These are phyloP conservation scores for Syngnathus acus DNA, from an alignment of 2,797 vertebrate genomes.

Conservation along the genomic window DNA sequence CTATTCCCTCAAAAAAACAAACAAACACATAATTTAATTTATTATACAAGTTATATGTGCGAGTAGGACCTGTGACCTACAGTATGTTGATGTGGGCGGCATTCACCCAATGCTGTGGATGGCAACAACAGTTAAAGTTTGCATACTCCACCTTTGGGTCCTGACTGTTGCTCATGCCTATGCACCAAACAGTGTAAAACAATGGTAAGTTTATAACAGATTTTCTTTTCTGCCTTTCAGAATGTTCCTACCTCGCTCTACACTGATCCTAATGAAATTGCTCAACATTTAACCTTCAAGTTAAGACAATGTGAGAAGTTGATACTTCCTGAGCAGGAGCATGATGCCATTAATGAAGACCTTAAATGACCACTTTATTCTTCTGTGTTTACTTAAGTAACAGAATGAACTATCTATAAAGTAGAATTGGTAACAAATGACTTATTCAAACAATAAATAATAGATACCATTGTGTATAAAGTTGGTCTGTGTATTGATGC, in stretches of 20 bases:
- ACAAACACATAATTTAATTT: too few relatives aligned
- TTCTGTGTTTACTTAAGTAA: not conserved
- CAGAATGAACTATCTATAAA: constrained; percentile 6
- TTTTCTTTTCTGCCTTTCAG: constrained; percentile 48
- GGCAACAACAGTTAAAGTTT: too few relatives aligned
- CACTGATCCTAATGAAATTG: constrained; percentile 93
- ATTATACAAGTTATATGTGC: too few relatives aligned
- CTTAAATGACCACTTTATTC: constrained; percentile 10
- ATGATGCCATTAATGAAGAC: constrained; percentile 23
- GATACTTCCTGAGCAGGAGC: constrained; percentile 49
- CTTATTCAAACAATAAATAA: not conserved
- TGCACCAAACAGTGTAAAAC: not conserved
- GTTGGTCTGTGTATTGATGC: not conserved
- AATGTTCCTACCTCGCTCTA: constrained; percentile 79
- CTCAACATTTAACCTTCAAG: constrained; percentile 83
- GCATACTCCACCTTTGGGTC: too few relatives aligned
- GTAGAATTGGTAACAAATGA: not conserved
- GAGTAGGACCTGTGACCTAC: too few relatives aligned
- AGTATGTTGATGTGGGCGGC: too few relatives aligned
- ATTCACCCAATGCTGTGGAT: too few relatives aligned
- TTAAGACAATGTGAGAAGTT: constrained; percentile 85
- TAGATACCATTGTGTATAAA: not conserved
- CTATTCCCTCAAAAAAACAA: rapidly evolving
- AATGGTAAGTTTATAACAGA: not conserved
- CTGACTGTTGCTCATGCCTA: not conserved